Evolutionary conservation across 2,113 vertebrate genomes (phyloP), one percentile per base, ranked within the genome.

Genomic region (Ictalurus furcatus): DNA sequence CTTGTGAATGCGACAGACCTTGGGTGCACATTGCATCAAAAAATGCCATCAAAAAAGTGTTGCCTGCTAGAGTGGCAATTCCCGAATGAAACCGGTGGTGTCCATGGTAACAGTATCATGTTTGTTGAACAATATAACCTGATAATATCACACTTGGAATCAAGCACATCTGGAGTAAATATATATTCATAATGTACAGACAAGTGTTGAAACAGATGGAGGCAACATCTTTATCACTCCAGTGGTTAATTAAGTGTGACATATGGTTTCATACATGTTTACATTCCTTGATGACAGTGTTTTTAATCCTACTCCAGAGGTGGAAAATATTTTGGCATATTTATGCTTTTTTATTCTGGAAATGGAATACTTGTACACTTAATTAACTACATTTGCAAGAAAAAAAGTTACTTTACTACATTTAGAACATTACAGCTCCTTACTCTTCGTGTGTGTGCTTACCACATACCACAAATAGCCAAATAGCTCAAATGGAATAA

Each of bases 401-500:
- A 11, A 74, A 73, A 44, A 12, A 34, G 14, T 34, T 71, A 74
- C 19, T 74, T 40, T 30, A 69, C n/a, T 69, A 71, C 67, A n/a
- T 44, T 76, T 21, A 37, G 69, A 37, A 21, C 11, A 3, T 73
- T 73, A 21, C 2, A 73, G 37, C 21, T 44, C 71, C 34, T 48
- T 28, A 11, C 21, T 13, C 19, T 25, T 21, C 44, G 2, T 73
- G 4, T 37, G 28, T 69, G 67, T 74, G 28, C 28, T 79, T 52
- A 7, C 23, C 25, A 48, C 23, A 52, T 80, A 56, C 78, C 52
- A 54, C 78, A 54, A 80, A 80, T 80, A 80, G 37, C n/a, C 85
- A 79, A 65, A 67, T 67, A 80, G 74, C 76, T 37, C 58, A 81
- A 87, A n/a, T 81, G 78, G 44, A 81, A 81, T 81, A 69, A 30